A percentile compares a stretch with the other conserved stretches of the same genome.
Conservation (phyloP, 2,113 vertebrate species). For the Tauraco erythrolophus region DNA sequence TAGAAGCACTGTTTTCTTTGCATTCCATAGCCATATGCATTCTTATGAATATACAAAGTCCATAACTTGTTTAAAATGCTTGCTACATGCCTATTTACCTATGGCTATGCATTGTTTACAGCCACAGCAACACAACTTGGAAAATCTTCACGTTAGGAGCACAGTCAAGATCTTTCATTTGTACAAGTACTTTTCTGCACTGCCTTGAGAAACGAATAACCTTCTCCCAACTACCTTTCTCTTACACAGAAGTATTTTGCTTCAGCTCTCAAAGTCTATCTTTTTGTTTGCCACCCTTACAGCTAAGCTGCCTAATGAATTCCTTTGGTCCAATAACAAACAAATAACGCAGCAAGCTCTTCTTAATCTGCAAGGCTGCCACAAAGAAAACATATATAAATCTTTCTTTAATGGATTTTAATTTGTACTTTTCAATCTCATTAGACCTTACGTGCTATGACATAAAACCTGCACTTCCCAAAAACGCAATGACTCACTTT, state of each 20-base stretch:
- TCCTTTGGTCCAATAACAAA: neutral
- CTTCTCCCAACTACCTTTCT: neutral
- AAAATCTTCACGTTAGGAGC: neutral
- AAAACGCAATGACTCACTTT: neutral
- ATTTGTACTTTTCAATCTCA: neutral
- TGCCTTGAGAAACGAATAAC: neutral
- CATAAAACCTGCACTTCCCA: neutral
- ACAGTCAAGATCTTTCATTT: neutral
- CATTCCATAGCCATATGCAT: neutral
- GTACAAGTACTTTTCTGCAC: neutral
- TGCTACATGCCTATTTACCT: accelerated
- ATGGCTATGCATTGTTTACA: neutral
- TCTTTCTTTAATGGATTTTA: neutral
- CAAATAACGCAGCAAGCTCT: neutral
- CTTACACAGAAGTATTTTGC: neutral
- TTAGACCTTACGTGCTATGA: neutral
- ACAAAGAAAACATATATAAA: neutral
- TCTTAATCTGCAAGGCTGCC: neutral
- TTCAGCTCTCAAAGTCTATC: neutral
- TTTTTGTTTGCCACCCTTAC: neutral
- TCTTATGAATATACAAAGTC: neutral
- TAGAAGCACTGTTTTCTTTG: neutral
- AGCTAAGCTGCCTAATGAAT: neutral
- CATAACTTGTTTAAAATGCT: neutral
- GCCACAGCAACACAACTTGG: neutral